phyloP scores from a whole-genome alignment of 2,888 invertebrate genomes.

The Heliconius ethilla region DNA sequence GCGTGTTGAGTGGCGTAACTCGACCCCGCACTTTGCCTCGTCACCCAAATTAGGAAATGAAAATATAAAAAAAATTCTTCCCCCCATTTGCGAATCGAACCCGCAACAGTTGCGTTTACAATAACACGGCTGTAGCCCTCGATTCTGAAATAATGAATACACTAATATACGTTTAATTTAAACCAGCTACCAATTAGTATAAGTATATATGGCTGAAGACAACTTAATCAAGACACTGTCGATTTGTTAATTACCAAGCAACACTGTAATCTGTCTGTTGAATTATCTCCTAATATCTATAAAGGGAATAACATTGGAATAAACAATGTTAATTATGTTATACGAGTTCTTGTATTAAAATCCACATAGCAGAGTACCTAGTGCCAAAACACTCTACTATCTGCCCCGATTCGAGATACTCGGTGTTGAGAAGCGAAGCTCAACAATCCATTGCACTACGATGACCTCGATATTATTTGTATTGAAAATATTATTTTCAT shows the following conservation, averaged over 20 bases:
- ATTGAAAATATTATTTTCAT: too few relatives aligned
- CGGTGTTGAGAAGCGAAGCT: too few relatives aligned
- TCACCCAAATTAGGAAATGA: too few relatives aligned
- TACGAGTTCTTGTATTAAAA: not conserved
- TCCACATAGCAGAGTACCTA: not conserved
- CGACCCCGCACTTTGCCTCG: too few relatives aligned
- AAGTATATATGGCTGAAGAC: not conserved
- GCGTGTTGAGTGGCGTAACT: too few relatives aligned
- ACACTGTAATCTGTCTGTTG: constrained; percentile 24
- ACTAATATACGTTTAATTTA: not conserved
- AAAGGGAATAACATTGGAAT: constrained; percentile 1
- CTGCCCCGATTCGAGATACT: too few relatives aligned
- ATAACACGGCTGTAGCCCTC: not conserved
- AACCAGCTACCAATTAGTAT: not conserved
- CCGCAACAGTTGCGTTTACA: not conserved
- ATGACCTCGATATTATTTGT: too few relatives aligned
- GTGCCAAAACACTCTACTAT: too few relatives aligned
- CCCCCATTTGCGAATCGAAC: not conserved
- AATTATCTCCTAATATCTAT: constrained; percentile 20
- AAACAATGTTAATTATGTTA: not conserved
- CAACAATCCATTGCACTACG: too few relatives aligned
- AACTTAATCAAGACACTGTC: constrained; percentile 13
- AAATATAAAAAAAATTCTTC: too few relatives aligned
- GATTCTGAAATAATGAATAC: not conserved
- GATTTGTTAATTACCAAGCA: constrained; percentile 25